phyloP scores from a whole-genome alignment of 2,797 vertebrate genomes.

The Tokudaia muenninki region DNA sequence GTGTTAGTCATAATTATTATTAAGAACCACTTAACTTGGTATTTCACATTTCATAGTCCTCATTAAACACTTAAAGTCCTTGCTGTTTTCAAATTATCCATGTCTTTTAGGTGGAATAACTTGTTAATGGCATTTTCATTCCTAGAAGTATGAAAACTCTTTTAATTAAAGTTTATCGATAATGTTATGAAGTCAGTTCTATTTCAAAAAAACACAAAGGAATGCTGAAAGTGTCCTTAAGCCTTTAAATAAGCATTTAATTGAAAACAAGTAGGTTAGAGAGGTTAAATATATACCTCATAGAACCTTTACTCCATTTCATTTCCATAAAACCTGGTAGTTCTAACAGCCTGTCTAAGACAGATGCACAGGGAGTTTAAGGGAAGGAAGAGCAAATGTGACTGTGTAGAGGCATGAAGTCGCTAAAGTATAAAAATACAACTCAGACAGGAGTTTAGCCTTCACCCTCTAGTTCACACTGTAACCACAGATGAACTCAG shows the following conservation, averaged over 20 bases:
- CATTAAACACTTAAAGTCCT: slow-evolving; percentile 64
- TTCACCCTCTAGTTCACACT: not conserved
- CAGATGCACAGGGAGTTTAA: not conserved
- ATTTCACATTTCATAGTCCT: slow-evolving; percentile 72
- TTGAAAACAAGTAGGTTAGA: slow-evolving; percentile 49
- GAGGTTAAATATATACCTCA: not conserved
- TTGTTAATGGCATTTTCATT: slow-evolving; percentile 67
- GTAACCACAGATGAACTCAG: not conserved
- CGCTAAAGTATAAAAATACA: not conserved
- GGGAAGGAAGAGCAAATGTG: not conserved
- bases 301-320: not conserved
- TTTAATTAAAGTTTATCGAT: slow-evolving; percentile 55
- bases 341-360: not conserved
- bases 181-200: slow-evolving; percentile 58
- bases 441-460: not conserved
- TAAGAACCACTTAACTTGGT: slow-evolving; percentile 78
- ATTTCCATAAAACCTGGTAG: not conserved
- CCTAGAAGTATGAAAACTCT: slow-evolving; percentile 28
- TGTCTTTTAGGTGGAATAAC: slow-evolving; percentile 52
- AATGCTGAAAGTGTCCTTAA: slow-evolving; percentile 70
- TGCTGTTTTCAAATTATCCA: not conserved
- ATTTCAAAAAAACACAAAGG: slow-evolving; percentile 48
- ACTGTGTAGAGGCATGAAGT: not conserved
- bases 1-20: slow-evolving; percentile 79
- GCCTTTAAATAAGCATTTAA: slow-evolving; percentile 59